A percentile compares a stretch with the other conserved stretches of the same genome.
Conservation (phyloP, 37 sponge, comb jelly and placozoan species). For the Agelas oroides region DNA sequence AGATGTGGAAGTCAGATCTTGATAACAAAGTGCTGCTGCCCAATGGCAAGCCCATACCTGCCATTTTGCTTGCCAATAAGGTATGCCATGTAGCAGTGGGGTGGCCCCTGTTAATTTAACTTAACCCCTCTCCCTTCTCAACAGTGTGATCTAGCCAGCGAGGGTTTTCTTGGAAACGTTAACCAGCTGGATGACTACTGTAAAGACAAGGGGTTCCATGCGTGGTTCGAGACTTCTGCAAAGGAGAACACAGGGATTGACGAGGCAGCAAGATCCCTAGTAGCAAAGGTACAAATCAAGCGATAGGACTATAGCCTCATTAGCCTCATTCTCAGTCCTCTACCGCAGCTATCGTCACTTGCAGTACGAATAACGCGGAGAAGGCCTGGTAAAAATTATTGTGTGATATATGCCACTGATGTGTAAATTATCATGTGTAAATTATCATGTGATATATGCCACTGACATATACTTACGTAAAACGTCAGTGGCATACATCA, state of each 20-base stretch:
- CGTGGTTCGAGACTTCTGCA: conserved; percentile 97
- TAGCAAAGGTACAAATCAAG: conserved; percentile 93
- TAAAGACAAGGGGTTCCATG: conserved; percentile 87
- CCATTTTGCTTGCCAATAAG: conserved; percentile 95
- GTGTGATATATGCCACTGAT: too few relatives aligned
- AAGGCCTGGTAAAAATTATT: too few relatives aligned
- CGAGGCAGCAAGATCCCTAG: conserved; percentile 92
- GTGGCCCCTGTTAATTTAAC: too few relatives aligned
- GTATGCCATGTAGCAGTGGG: conserved; percentile 30
- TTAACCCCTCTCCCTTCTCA: not conserved
- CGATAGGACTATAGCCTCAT: not conserved
- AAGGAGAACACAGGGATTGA: conserved; percentile 98
- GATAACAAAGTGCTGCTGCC: conserved; percentile 93
- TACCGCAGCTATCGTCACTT: too few relatives aligned
- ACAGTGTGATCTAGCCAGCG: conserved; percentile 93
- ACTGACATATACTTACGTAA: too few relatives aligned
- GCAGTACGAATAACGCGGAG: too few relatives aligned
- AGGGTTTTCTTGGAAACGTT: conserved; percentile 85
- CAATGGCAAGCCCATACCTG: conserved; percentile 92
- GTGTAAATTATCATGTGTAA: too few relatives aligned
- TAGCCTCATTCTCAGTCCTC: too few relatives aligned
- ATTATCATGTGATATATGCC: not conserved
- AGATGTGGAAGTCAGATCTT: conserved; percentile 98
- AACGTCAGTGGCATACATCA: too few relatives aligned
- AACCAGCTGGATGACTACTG: conserved; percentile 95